Evolutionary conservation across 2,888 invertebrate species (phyloP).

Genomic region (Dioctria rufipes): DNA sequence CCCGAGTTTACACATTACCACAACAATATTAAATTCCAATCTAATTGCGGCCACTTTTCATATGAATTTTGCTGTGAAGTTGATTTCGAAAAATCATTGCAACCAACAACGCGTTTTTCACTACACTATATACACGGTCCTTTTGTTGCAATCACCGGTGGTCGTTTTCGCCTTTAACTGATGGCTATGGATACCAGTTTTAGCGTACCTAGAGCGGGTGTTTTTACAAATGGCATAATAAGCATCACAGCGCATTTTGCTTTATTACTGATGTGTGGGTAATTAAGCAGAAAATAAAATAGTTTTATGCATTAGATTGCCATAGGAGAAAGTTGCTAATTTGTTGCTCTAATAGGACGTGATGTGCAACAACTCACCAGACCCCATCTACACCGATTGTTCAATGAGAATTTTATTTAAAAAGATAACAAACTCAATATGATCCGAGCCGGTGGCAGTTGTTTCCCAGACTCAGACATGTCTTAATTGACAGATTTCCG

Average conservation of each 20-base stretch:
- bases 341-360: neutral
- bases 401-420: neutral
- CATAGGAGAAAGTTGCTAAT: neutral
- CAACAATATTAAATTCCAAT: conserved; percentile 10
- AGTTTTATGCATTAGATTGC: neutral
- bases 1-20: neutral
- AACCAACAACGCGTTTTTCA: conserved; percentile 6
- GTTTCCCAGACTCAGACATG: neutral
- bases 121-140: neutral
- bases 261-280: neutral
- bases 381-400: neutral
- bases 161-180: neutral
- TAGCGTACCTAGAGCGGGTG: too few species aligned
- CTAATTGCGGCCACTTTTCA: conserved; percentile 31
- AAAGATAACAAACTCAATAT: neutral
- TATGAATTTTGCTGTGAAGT: conserved; percentile 11
- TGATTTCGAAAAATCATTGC: conserved; percentile 19
- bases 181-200: too few species aligned
- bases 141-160: neutral
- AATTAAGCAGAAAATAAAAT: neutral
- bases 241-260: neutral
- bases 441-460: neutral
- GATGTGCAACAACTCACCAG: neutral
- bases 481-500: neutral
- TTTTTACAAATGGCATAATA: neutral